These are phyloP conservation scores for Apodemus sylvaticus DNA, from an alignment of 2,113 vertebrate species.

Conservation along the genomic window DNA sequence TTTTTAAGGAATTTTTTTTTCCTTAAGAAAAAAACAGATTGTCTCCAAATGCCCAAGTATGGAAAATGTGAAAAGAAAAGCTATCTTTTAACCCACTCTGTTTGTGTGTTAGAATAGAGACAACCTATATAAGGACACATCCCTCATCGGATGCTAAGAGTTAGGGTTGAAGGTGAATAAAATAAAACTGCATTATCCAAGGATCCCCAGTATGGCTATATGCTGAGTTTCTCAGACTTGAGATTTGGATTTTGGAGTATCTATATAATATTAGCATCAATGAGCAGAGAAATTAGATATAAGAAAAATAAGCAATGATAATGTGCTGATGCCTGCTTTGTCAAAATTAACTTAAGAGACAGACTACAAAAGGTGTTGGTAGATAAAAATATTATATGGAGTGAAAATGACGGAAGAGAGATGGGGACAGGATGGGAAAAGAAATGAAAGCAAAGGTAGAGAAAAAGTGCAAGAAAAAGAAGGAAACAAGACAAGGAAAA, in stretches of 20 bases:
- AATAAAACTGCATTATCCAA: background rate
- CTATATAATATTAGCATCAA: background rate
- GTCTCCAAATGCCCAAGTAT: background rate
- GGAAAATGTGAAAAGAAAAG: background rate
- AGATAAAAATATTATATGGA: background rate
- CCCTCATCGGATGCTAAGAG: background rate
- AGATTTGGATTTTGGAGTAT: background rate
- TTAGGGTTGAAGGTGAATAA: background rate
- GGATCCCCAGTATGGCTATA: rapidly evolving
- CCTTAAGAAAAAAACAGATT: background rate
- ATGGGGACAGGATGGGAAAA: no score
- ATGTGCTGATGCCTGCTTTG: background rate
- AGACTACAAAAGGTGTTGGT: background rate
- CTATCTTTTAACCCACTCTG: background rate
- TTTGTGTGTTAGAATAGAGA: background rate
- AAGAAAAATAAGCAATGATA: background rate
- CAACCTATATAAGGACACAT: background rate
- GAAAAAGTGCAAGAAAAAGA: no score
- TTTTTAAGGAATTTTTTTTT: background rate
- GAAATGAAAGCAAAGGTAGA: no score
- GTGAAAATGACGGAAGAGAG: background rate
- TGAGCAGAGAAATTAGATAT: background rate
- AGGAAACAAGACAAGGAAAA: background rate
- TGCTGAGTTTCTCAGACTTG: background rate
- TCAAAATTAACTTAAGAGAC: background rate